Evolutionary conservation across 53 echinoderm and acorn worm species (phyloP).

Genomic region (Paracentrotus lividus): DNA sequence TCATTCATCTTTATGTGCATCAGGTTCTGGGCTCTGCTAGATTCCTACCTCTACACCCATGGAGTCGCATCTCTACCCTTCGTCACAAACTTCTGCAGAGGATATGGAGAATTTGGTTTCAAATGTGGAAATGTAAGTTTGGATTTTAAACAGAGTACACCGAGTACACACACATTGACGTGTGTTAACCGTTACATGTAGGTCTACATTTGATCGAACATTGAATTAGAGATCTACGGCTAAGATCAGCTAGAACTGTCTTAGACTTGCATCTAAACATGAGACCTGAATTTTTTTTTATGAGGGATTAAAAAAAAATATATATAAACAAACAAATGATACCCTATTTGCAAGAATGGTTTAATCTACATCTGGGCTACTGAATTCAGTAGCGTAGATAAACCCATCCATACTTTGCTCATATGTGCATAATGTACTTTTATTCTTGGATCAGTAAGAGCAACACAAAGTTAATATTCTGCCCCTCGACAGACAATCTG

Average conservation of each 20-base stretch:
- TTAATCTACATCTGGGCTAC: too few species aligned
- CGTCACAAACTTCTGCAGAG: constrained; percentile 91
- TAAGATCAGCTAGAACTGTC: too few species aligned
- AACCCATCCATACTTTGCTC: too few species aligned
- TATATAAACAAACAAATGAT: neutral
- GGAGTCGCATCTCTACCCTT: constrained; percentile 86
- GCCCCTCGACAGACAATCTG: too few species aligned
- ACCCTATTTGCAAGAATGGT: too few species aligned
- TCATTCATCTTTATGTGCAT: neutral
- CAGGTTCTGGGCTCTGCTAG: constrained; percentile 89
- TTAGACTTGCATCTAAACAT: neutral
- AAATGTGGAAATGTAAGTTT: constrained; percentile 87
- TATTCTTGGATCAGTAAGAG: too few species aligned
- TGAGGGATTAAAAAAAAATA: neutral
- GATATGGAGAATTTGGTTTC: constrained; percentile 90
- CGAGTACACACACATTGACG: too few species aligned
- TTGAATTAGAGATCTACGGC: too few species aligned
- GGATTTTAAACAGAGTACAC: neutral
- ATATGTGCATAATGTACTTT: too few species aligned
- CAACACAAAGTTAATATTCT: too few species aligned
- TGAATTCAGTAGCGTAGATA: too few species aligned
- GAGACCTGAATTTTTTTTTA: neutral
- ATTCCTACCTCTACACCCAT: constrained; percentile 80
- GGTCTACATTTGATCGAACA: neutral
- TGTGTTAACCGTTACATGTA: too few species aligned